Conservation (phyloP, 2,113 vertebrate species). For the Mesoclemmys tuberculata region DNA sequence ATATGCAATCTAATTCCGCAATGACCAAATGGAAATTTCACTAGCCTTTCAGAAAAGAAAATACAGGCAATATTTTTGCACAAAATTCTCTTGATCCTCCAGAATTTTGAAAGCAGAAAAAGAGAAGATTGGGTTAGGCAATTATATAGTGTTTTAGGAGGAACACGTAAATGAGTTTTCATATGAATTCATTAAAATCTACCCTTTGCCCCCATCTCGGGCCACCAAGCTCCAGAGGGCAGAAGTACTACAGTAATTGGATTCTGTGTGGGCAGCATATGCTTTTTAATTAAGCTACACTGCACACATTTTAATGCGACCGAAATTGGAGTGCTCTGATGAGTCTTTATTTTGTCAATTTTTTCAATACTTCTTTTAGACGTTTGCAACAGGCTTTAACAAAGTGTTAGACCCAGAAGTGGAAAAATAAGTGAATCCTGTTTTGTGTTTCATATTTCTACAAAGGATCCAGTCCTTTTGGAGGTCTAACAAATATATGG, state of each 20-base stretch:
- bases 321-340: not conserved
- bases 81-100: not conserved
- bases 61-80: not conserved
- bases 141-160: not conserved
- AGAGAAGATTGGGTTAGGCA: not conserved
- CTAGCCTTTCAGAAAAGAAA: not conserved
- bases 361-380: not conserved
- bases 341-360: not conserved
- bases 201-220: not conserved
- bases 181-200: conserved; percentile 25
- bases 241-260: not conserved
- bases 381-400: not conserved
- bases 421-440: not conserved
- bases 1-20: not conserved
- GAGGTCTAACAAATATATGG: not conserved
- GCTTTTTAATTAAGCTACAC: conserved; percentile 20
- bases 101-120: conserved; percentile 2
- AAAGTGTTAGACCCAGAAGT: not conserved
- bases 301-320: not conserved
- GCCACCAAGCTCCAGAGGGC: not conserved
- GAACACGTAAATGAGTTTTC: not conserved
- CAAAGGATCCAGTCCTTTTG: not conserved
- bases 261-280: not conserved
- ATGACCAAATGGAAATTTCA: not conserved
- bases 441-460: not conserved